Evolutionary conservation across 2,797 vertebrate genomes (phyloP), one percentile per base, ranked within the genome.

Genomic region (Neopelma chrysocephalum): DNA sequence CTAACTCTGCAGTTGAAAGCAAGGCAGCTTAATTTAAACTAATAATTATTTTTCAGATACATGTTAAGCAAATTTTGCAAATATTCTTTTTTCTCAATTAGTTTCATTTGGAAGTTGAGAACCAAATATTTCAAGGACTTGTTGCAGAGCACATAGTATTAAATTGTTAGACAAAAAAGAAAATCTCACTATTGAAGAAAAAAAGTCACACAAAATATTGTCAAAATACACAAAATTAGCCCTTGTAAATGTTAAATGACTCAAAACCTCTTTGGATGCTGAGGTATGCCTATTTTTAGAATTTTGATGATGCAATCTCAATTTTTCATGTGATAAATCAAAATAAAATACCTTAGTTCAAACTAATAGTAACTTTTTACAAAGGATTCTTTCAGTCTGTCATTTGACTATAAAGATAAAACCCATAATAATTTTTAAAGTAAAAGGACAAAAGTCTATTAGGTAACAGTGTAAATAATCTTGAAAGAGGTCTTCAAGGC

Each of bases 181-280:
- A 65, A 51, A 81, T 29, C 32, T 75, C 69, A 32, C 43, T 70
- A 68, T 16, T 88, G 60, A 93, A 84, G 82, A 56, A 65, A 80
- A 86, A 76, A 8, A 87, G 60, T 26, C 38, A 77, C 72, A 85
- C 8, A 72, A 73, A 91, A 65, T 78, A 85, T 29, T 81, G 71
- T 75, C 43, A 76, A 64, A 89, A 84, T 47, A 66, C 13, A 47
- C 42, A 71, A 58, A 72, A 87, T 48, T 51, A 94, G 65, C 47
- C 65, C 56, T 60, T 80, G 32, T 61, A 76, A 76, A 83, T 10
- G 10, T 21, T 54, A 72, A 85, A 84, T 36, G 18, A 82, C 43
- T 79, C 73, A 80, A 92, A 95, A 75, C 3, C 19, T 84, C 86
- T 86, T 96, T 90, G 77, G 43, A 70, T 83, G 48, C 22, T 80